phyloP scores from a whole-genome alignment of 92 coral and sea anemone species.

The Phenganax stokvisi region DNA sequence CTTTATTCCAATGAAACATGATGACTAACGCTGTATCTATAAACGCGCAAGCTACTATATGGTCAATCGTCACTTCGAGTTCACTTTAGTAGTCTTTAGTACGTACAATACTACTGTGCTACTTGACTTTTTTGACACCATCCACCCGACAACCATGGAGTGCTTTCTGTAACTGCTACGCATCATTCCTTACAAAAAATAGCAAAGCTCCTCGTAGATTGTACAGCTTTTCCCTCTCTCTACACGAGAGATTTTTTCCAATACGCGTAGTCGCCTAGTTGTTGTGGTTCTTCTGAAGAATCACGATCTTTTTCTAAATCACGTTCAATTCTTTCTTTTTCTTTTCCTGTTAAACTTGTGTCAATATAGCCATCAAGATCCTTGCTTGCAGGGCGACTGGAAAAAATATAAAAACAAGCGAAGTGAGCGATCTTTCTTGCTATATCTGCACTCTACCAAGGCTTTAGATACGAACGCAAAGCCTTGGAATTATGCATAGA shows the following conservation, averaged over 20 bases:
- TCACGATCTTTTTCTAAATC: conserved; percentile 35
- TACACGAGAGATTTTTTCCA: conserved; percentile 35
- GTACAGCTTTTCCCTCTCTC: neutral
- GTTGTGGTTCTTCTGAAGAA: conserved; percentile 30
- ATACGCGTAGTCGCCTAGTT: conserved; percentile 12
- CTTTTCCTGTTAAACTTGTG: conserved; percentile 34
- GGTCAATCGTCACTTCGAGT: no score
- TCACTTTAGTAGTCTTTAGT: no score
- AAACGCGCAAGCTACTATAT: no score
- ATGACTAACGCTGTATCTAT: no score
- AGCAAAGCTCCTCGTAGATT: no score
- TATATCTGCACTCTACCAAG: neutral
- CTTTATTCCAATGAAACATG: no score
- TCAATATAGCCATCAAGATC: conserved; percentile 34
- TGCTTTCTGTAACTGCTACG: no score
- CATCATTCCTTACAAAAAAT: no score
- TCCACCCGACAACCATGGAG: no score
- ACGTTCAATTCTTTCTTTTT: conserved; percentile 25
- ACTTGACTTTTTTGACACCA: no score
- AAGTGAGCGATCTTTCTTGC: neutral
- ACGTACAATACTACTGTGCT: no score
- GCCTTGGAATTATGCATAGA: neutral
- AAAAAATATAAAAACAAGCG: neutral
- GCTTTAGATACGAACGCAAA: neutral
- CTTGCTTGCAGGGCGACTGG: neutral